Evolutionary conservation across 1,140 invertebrate species (phyloP).

Genomic region (Myzus persicae): DNA sequence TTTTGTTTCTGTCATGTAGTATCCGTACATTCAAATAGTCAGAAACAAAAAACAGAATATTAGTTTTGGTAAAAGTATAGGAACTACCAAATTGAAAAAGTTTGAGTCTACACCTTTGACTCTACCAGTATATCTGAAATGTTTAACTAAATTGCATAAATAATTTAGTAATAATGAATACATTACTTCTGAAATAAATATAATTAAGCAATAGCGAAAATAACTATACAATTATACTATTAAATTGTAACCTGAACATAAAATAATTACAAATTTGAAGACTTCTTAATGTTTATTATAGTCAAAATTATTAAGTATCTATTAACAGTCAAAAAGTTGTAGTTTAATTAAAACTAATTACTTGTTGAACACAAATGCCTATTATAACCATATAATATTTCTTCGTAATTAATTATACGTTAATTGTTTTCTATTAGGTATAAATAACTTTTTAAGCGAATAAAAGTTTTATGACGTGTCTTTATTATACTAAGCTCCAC

Average conservation of each 20-base stretch:
- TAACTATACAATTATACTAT: not conserved
- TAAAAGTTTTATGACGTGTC: not conserved
- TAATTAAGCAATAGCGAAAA: not conserved
- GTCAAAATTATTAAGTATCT: not conserved
- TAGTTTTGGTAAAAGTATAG: not conserved
- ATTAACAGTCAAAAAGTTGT: not conserved
- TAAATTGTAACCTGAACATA: too few species aligned
- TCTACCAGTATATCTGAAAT: not conserved
- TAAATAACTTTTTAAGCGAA: not conserved
- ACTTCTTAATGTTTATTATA: not conserved
- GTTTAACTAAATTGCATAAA: not conserved
- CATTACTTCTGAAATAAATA: not conserved
- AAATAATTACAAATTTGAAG: too few species aligned
- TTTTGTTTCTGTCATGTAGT: not conserved
- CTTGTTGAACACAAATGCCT: not conserved
- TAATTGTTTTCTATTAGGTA: not conserved
- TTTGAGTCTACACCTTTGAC: not conserved
- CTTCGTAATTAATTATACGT: not conserved
- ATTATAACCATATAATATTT: not conserved
- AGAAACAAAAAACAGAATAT: not conserved
- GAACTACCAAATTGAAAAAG: not conserved
- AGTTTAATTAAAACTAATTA: constrained; percentile 3
- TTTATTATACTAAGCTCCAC: not conserved
- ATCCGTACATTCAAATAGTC: not conserved
- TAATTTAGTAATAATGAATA: not conserved